Percentiles rank a stretch among this genome's conserved stretches.
Evolutionary conservation across 2,797 vertebrate species (phyloP).

Genomic region (Tenualosa thibaudeaui): DNA sequence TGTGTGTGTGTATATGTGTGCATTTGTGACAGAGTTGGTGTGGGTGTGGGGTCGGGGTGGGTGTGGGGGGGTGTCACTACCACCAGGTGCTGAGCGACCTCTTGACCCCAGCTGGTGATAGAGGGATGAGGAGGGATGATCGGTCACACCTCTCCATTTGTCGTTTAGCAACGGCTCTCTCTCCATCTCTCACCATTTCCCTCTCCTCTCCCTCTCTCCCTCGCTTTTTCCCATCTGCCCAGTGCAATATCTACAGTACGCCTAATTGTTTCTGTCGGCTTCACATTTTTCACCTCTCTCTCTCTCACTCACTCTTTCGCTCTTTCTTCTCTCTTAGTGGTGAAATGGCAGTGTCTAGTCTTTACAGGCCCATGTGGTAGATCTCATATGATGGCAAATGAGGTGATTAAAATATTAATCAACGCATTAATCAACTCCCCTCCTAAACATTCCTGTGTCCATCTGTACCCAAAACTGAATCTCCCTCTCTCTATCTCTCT

Average conservation of each 20-base stretch:
- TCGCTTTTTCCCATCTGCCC: neutral
- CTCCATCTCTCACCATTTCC: neutral
- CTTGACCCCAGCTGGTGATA: slow-evolving; percentile 31
- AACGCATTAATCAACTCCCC: slow-evolving; percentile 51
- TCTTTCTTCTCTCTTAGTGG: neutral
- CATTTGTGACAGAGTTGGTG: neutral
- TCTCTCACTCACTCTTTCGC: neutral
- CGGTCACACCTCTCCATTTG: slow-evolving; percentile 46
- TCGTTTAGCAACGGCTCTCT: slow-evolving; percentile 42
- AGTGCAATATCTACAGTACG: neutral
- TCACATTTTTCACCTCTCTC: neutral
- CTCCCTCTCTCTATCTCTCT: neutral
- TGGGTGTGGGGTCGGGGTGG: neutral
- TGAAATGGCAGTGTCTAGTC: slow-evolving; percentile 2
- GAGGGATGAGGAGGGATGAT: slow-evolving; percentile 33
- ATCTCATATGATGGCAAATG: slow-evolving; percentile 38
- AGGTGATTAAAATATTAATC: slow-evolving; percentile 55
- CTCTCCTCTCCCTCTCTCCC: neutral
- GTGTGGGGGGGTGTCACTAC: neutral
- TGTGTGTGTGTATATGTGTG: neutral
- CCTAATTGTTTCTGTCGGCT: neutral
- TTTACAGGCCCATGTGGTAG: neutral
- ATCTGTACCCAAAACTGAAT: neutral
- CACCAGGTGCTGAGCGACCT: slow-evolving; percentile 48
- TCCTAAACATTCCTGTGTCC: slow-evolving; percentile 8